Evolutionary conservation across 2,888 invertebrate genomes (phyloP), one percentile per base, ranked within the genome.

Genomic region (Chironomus riparius): DNA sequence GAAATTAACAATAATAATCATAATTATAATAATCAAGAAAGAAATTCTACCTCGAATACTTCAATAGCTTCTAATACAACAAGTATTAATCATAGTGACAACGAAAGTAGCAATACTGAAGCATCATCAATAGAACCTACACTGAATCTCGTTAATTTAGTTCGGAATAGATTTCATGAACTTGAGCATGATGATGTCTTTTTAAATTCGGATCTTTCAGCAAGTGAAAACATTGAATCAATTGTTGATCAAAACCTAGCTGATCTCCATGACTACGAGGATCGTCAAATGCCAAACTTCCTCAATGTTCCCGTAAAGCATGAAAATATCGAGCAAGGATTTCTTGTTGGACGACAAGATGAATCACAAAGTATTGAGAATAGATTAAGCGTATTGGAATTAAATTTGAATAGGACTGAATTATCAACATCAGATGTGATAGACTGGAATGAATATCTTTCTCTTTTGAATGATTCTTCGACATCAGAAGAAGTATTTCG

Each of bases 161-260:
- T 68, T 68, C 68, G 68, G 22, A 13, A 21, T 21, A 65, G 47
- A 38, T 38, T 38, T 38, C 38, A 38, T 38, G 38, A 38, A 38
- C 38, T 38, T 38, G 38, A 7, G 10, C 38, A 22, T n/a, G 77
- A 86, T 79, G 77, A 83, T 82, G 76, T 80, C 83, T 78, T 83
- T 83, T 77, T 81, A 79, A 79, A 86, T 80, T 48, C 86, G 82
- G 79, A 83, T 18, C 78, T 80, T 47, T 80, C 81, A 78, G 80
- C 81, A 75, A 82, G 82, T 76, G 80, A 81, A 62, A 47, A 74
- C 18, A 12, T 2, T 10, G 81, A 81, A 24, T 87, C 88, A 0
- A 86, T 88, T 0, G 85, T 85, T 79, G 86, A 87, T 69, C 88
- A 88, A 78, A 88, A 88, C 78, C 79, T 88, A 78, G 87, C 88